phyloP scores from a whole-genome alignment of 2,888 invertebrate species.

The Bimastos eiseni region DNA sequence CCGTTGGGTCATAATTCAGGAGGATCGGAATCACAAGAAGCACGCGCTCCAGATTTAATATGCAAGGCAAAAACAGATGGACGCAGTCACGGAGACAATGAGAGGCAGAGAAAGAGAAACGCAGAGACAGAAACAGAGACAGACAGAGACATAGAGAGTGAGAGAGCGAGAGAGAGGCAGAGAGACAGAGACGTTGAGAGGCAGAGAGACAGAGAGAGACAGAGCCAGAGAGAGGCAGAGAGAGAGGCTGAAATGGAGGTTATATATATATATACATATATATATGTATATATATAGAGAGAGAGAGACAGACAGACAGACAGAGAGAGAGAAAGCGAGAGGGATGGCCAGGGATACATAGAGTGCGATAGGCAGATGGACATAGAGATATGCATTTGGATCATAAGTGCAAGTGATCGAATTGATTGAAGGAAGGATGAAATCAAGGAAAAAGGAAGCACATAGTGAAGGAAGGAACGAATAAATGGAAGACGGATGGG shows the following conservation, averaged over 20 bases:
- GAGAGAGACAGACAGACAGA: not conserved
- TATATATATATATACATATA: not conserved
- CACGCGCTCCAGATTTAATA: conserved; percentile 13
- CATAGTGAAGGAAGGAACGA: not conserved
- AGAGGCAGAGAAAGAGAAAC: not conserved
- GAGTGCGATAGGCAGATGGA: no score
- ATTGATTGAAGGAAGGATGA: no score
- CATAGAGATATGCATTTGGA: no score
- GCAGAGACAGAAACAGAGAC: not conserved
- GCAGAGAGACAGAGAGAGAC: not conserved
- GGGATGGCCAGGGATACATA: not conserved
- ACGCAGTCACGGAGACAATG: not conserved
- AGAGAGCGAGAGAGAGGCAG: conserved; percentile 1
- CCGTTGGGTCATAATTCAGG: not conserved
- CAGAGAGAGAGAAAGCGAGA: not conserved
- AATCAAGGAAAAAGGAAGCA: no score
- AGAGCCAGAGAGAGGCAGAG: not conserved
- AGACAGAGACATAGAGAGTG: not conserved
- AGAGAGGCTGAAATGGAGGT: not conserved
- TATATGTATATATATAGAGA: not conserved
- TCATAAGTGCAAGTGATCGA: no score
- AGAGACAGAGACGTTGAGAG: not conserved
- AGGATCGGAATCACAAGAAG: not conserved
- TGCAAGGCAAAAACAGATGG: not conserved
- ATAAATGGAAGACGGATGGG: not conserved